Evolutionary conservation across 2,888 invertebrate species (phyloP), one percentile per base, ranked within the genome.

Genomic region (Xanthorhoe designata): DNA sequence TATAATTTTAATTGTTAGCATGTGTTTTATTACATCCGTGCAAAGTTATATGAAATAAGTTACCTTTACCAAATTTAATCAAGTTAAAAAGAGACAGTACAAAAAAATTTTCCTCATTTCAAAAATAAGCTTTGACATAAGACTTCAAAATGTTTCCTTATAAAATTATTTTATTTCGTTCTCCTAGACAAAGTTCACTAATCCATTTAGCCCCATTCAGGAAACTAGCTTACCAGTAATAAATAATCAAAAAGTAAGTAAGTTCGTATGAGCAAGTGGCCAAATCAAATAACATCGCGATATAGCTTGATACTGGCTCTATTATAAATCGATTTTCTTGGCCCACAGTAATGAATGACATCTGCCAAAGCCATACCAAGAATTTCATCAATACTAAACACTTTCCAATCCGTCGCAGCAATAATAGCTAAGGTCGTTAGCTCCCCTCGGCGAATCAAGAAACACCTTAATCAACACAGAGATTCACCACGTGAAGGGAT

Each of bases 381-480:
- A 66, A 66, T 69, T 63, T 58, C 59, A 67, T 69, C 71, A 69
- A 60, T 64, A 59, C 57, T 55, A 63, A 66, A 56, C 55, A 64
- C 64, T 70, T 70, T 68, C 59, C 61, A 66, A 69, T 71, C 63
- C 64, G 8, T 42, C 57, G 59, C 24, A 17, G 53, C 49, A 24
- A 55, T 70, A 72, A 70, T 66, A 65, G 64, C 56, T 17, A 64
- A 64, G 60, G 73, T 74, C 70, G 71, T 73, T 71, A 75, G 70
- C 69, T 73, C 79, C 82, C 83, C 82, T 76, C 73, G 82, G 79
- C 82, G 76, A 80, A 82, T 79, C 73, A 73, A 79, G 77, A 73
- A 80, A 81, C 81, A 79, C 78, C 80, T 87, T 85, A 85, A 87
- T 88, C 86, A 87, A 78, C 80, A 77, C 79, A 73, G 77, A 81